Percentiles rank a stretch among this genome's conserved stretches.
phyloP scores from a whole-genome alignment of 1,140 invertebrate species.

The Melitaea cinxia region DNA sequence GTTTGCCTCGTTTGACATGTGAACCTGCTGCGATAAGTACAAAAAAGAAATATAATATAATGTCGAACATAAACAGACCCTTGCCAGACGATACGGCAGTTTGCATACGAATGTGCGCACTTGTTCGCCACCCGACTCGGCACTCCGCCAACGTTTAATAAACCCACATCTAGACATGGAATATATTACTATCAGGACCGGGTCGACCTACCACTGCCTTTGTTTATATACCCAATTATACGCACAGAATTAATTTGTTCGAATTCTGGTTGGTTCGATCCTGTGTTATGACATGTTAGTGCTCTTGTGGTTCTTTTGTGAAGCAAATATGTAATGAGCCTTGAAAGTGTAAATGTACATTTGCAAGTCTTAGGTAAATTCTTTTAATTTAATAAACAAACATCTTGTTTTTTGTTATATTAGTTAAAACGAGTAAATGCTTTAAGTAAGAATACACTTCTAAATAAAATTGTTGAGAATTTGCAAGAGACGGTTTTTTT shows the following conservation, averaged over 20 bases:
- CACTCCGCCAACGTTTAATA: conserved; percentile 3
- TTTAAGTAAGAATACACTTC: no score
- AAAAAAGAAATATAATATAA: not conserved
- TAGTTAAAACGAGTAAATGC: no score
- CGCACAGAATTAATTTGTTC: not conserved
- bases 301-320: no score
- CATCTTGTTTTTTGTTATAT: no score
- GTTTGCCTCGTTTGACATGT: not conserved
- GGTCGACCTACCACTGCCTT: not conserved
- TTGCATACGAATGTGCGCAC: not conserved
- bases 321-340: no score
- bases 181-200: not conserved
- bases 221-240: not conserved
- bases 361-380: no score
- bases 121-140: not conserved
- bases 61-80: conserved; percentile 7
- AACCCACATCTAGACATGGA: not conserved
- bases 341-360: no score
- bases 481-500: no score
- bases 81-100: not conserved
- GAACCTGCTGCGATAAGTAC: not conserved
- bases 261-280: no score
- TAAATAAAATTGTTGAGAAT: no score
- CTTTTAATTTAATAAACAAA: no score
- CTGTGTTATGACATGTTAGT: no score